Evolutionary conservation across 2,888 invertebrate species (phyloP).

Genomic region (Idaea aversata): DNA sequence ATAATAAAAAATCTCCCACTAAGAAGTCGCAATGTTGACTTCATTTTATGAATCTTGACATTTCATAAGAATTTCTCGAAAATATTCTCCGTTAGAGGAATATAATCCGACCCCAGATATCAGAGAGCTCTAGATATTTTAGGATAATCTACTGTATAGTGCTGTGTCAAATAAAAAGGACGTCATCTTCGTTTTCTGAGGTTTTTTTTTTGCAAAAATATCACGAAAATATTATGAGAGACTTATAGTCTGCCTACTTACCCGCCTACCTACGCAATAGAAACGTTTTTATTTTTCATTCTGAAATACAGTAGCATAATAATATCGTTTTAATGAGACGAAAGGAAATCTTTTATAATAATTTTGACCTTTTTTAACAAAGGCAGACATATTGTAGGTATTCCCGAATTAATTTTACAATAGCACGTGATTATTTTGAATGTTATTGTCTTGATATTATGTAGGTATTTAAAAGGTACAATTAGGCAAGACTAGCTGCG

Average conservation of each 20-base stretch:
- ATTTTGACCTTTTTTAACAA: neutral
- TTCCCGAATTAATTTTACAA: no score
- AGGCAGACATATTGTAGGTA: no score
- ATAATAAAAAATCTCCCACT: neutral
- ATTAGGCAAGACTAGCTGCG: no score
- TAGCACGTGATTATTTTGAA: no score
- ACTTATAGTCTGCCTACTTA: neutral
- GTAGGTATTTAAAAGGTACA: no score
- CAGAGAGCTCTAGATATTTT: neutral
- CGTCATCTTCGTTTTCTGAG: neutral
- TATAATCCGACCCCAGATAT: neutral
- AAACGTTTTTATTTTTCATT: neutral
- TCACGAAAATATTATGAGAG: neutral
- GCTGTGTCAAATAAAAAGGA: neutral
- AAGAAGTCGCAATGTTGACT: neutral
- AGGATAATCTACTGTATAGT: slow-evolving; percentile 1
- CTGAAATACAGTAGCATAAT: neutral
- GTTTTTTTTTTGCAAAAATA: neutral
- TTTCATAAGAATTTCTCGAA: neutral
- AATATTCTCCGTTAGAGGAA: neutral
- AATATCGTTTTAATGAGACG: no score
- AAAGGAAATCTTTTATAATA: neutral
- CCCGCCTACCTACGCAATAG: neutral
- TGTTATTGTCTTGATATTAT: no score
- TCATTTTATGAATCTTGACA: neutral